Base-by-base conservation (phyloP, 2,888 invertebrate genomes). In the Aelia acuminata region DNA sequence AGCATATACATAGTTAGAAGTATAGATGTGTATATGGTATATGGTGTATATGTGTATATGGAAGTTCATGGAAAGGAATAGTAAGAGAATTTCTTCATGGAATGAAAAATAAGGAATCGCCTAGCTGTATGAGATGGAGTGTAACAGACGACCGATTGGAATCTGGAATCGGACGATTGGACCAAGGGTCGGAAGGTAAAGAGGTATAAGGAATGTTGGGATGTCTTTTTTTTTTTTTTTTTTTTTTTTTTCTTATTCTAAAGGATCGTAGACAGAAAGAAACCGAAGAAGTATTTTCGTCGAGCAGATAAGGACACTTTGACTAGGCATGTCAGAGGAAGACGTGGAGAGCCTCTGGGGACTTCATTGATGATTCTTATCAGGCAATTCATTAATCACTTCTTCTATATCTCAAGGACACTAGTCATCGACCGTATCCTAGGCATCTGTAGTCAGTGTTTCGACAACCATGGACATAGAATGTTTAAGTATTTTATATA, bases 351-450 rank as follows among this genome's bases (percentile, higher is more conserved):
- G 57, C n/a, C 11, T 13, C 26, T 4, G 10, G 63, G 63, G 63
- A 63, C 8, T 20, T 31, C 63, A 63, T 63, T 63, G 63, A 63
- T 63, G 31, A 63, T 31, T 63, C 63, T 63, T 63, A 63, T 63
- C 63, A 31, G 31, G 5, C 63, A 15, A 31, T 63, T 31, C 63
- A 63, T 63, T 63, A 63, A 31, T 63, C 63, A 63, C 31, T 31
- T 63, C 63, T 13, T 7, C 63, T 26, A 0, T 31, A 57, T 63
- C 63, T 31, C 31, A 18, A 22, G 50, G 4, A 3, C 20, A 43
- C 4, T 10, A 43, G 43, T 43, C 43, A 43, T 43, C 43, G n/a
- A n/a, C n/a, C 10, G 7, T 43, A 43, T 3, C 10, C 57, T 13
- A 26, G 13, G 26, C 57, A 26, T 11, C 4, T 26, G 0, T n/a